Conservation (phyloP, 2,797 vertebrate species). For the Rhinogobio ventralis region DNA sequence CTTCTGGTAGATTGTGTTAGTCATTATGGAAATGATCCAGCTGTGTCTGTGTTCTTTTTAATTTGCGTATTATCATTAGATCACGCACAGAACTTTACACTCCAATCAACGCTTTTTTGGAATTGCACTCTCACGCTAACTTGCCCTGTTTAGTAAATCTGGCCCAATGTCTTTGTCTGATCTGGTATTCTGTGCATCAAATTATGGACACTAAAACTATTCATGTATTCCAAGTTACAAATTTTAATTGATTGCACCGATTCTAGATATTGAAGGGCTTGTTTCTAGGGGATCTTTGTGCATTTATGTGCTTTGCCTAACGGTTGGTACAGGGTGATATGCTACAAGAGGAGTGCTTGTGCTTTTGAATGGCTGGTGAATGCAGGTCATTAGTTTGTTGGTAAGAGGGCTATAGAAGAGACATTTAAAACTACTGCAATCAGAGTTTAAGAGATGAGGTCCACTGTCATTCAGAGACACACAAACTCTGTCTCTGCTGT, state of each 20-base stretch:
- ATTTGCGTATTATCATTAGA: too few relatives aligned
- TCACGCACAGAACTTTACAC: too few relatives aligned
- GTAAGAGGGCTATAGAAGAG: background rate
- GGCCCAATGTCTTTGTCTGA: background rate
- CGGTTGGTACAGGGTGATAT: background rate
- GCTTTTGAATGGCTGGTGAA: slow-evolving; percentile 12
- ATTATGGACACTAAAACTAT: background rate
- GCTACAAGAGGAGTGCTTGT: background rate
- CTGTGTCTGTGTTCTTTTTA: too few relatives aligned
- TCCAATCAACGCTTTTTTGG: too few relatives aligned
- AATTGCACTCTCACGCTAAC: too few relatives aligned
- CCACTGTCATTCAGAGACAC: slow-evolving; percentile 28
- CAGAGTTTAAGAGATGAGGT: slow-evolving; percentile 36
- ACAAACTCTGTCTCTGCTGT: slow-evolving; percentile 6
- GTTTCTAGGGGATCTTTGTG: background rate
- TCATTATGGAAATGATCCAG: too few relatives aligned
- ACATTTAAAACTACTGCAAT: slow-evolving; percentile 7
- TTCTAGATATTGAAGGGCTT: background rate
- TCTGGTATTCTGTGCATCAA: background rate
- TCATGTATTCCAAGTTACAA: background rate
- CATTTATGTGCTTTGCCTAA: background rate
- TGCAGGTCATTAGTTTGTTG: background rate
- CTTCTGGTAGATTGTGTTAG: too few relatives aligned
- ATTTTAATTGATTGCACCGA: background rate
- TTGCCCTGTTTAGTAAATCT: too few relatives aligned